Percentiles rank a stretch among this genome's conserved stretches.
phyloP scores from a whole-genome alignment of 2,797 vertebrate species.

The Typhlichthys eigenmanni region DNA sequence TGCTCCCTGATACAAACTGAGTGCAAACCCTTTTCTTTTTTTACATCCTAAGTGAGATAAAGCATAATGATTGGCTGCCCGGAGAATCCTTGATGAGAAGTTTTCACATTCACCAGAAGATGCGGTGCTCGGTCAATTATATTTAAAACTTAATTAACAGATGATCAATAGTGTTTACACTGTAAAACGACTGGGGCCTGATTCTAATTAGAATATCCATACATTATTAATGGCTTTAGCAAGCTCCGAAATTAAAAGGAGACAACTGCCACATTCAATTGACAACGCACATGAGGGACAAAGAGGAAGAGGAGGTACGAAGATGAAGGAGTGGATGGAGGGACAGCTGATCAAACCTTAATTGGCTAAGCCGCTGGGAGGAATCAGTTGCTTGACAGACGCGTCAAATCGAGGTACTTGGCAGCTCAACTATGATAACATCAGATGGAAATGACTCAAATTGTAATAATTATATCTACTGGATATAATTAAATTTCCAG shows the following conservation, averaged over 20 bases:
- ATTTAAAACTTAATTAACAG: slow-evolving; percentile 81
- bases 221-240: slow-evolving; percentile 83
- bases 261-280: slow-evolving; percentile 75
- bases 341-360: neutral
- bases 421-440: slow-evolving; percentile 27
- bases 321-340: slow-evolving; percentile 13
- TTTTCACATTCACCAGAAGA: slow-evolving; percentile 63
- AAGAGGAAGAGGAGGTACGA: slow-evolving; percentile 27
- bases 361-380: neutral
- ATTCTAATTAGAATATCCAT: slow-evolving; percentile 83
- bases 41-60: no score
- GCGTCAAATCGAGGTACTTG: neutral
- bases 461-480: slow-evolving; percentile 10
- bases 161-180: slow-evolving; percentile 85
- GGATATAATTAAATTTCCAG: no score
- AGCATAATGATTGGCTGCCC: slow-evolving; percentile 10
- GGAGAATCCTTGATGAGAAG: slow-evolving; percentile 55
- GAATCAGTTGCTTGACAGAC: slow-evolving; percentile 1
- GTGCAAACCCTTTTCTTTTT: no score
- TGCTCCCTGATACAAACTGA: no score
- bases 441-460: slow-evolving; percentile 17
- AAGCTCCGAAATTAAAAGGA: slow-evolving; percentile 77
- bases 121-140: slow-evolving; percentile 69
- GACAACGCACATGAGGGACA: slow-evolving; percentile 40
- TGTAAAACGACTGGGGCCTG: slow-evolving; percentile 72